Evolutionary conservation across 1,140 invertebrate genomes (phyloP).

Genomic region (Pseudomyrmex cubaensis): DNA sequence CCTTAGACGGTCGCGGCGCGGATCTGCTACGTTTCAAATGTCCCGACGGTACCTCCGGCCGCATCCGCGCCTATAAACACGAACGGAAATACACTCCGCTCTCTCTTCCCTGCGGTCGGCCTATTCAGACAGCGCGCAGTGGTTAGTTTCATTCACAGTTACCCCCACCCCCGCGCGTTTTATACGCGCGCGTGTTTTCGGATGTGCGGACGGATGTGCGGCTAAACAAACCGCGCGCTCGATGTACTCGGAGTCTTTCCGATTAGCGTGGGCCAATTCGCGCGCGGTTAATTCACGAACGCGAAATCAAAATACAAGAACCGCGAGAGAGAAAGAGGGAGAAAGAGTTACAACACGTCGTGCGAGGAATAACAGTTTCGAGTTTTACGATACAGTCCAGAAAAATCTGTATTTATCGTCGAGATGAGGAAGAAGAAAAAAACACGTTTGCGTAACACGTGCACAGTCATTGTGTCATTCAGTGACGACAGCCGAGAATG

Average conservation of each 20-base stretch:
- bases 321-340: too few species aligned
- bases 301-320: neutral
- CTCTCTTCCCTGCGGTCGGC: constrained; percentile 30
- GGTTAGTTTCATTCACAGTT: constrained; percentile 80
- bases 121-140: constrained; percentile 75
- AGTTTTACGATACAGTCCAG: neutral
- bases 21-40: constrained; percentile 79
- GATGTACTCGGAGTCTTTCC: neutral
- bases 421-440: neutral
- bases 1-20: constrained; percentile 28
- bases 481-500: neutral
- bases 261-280: neutral
- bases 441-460: neutral
- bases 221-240: constrained; percentile 66
- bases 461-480: constrained; percentile 16
- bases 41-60: constrained; percentile 66
- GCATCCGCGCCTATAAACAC: constrained; percentile 78
- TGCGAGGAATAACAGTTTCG: too few species aligned
- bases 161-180: constrained; percentile 63
- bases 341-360: too few species aligned
- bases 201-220: constrained; percentile 61
- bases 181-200: constrained; percentile 62
- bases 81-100: constrained; percentile 74
- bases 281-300: too few species aligned
- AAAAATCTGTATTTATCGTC: too few species aligned